phyloP scores from a whole-genome alignment of 2,888 invertebrate species.

The Deilephila porcellus region DNA sequence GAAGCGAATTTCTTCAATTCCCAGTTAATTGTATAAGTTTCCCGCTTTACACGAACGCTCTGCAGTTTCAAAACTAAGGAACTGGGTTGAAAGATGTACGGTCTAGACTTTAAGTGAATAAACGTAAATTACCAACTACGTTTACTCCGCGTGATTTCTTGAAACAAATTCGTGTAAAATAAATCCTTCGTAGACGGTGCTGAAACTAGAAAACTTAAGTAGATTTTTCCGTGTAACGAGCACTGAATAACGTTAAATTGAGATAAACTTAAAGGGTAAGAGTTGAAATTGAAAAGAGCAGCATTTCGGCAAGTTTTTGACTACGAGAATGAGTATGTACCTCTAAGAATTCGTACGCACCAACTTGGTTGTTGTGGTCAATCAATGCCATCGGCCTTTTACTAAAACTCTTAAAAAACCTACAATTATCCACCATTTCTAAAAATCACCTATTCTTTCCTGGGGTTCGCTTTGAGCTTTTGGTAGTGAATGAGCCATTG shows the following conservation, averaged over 20 bases:
- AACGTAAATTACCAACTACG: neutral
- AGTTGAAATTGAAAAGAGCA: neutral
- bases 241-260: neutral
- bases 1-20: neutral
- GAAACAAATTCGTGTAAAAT: neutral
- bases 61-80: neutral
- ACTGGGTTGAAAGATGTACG: neutral
- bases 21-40: neutral
- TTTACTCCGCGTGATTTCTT: neutral
- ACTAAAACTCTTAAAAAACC: no score
- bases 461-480: no score
- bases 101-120: neutral
- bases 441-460: no score
- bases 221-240: conserved; percentile 5
- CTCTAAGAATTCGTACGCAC: no score
- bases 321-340: no score
- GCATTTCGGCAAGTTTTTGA: no score
- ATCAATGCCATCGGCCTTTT: no score
- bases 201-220: conserved; percentile 16
- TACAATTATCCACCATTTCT: no score
- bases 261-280: neutral
- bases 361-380: no score
- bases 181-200: neutral
- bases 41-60: neutral
- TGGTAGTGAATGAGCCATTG: no score